Base-by-base conservation (phyloP, 92 coral and sea anemone genomes). In the Phenganax marumi region DNA sequence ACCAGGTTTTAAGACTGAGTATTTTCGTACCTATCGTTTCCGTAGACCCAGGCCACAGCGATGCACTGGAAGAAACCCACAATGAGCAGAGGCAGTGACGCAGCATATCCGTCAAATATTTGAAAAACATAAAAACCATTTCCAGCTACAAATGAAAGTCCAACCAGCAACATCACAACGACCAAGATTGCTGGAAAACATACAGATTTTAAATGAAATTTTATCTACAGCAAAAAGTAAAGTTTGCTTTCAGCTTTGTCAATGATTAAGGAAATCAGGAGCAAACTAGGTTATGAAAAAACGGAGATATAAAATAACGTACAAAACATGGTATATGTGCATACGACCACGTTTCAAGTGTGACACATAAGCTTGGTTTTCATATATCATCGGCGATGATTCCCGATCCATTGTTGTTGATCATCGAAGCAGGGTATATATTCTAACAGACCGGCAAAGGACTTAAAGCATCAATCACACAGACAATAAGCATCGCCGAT, bases 1-100 rank as follows among this genome's bases (percentile, higher is more conserved):
- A 51, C 18, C 17, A 23, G 2, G 12, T 18, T 8, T 10, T 11
- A 12, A 33, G 43, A 33, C 43, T 33, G 43, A 33, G 43, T 33
- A 33, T 33, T 33, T 33, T 5, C 5, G 43, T 85, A 94, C 98
- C 91, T 89, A 90, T 92, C 91, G 79, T 94, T 94, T 46, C 97
- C 97, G 75, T 92, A 94, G 75, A 94, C 93, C 98, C 98, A 92
- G 18, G 97, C 97, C 11, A 94, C 93, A 79, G 93, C 98, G 73
- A 92, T 92, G 70, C 97, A 92, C 89, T 94, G 97, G 86, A 94
- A 94, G 75, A 94, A 72, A 76, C 97, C 97, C 24, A 94, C 89
- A 52, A 94, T 91, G 83, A 94, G 75, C 85, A 94, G 81, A 0
- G 98, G 98, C 50, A 94, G 92, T 71, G 98, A 92, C 14, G 91